Evolutionary conservation across 1,140 invertebrate genomes (phyloP), one percentile per base, ranked within the genome.

Genomic region (Hesperophylax magnus): DNA sequence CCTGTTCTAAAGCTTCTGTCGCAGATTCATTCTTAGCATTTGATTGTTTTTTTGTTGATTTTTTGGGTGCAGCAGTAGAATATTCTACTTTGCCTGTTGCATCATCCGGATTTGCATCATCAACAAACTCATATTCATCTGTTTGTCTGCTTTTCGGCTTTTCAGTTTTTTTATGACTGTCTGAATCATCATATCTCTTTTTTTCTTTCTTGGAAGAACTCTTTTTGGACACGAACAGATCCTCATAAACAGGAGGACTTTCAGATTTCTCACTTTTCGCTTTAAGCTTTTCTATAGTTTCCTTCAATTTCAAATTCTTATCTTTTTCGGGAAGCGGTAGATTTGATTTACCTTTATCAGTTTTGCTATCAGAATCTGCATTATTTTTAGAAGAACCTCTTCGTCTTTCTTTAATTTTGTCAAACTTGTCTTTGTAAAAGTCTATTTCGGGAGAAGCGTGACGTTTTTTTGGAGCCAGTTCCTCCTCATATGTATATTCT

Each of bases 1-100:
- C 96, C 89, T 96, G 94, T 87, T 96, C 95, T 3, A 97, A 88
- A 0, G 95, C 95, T 86, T 96, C 94, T 77, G 95, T 92, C 9
- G 93, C 93, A 8, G 93, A 91, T 82, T 90, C 90, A 85, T 91
- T 93, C 84, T 90, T 91, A 14, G 88, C 87, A 86, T 81, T 79
- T 39, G 82, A 82, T 80, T 86, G 84, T 86, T 80, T 81, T 71
- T 89, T 86, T 78, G 87, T 85, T 81, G 85, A 67, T 58, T 65
- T 80, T 77, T 85, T 88, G 89, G 90, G 81, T 6, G n/a, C 17
- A 47, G 14, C 47, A 54, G 85, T 86, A 85, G n/a, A 83, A 80
- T 77, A 87, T 65, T 86, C 87, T 79, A 85, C 81, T 87, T 24
- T 83, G 60, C 52, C 61, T 53, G 67, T 31, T 31, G 27, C 31